Evolutionary conservation across 2,113 vertebrate species (phyloP).

Genomic region (Stigmatopora nigra): DNA sequence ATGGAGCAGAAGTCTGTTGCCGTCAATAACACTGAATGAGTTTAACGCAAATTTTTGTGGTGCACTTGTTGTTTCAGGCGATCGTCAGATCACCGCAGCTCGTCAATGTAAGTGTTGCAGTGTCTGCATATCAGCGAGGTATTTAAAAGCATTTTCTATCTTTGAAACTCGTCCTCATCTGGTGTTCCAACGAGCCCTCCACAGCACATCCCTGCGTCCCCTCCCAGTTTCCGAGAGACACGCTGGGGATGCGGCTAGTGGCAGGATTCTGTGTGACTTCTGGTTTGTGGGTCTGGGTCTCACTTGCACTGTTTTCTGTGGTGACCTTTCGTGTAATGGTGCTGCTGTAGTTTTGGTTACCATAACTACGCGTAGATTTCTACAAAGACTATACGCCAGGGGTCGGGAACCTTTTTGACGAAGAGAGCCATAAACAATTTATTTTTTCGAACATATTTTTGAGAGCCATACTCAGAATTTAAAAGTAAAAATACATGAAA

Average conservation of each 20-base stretch:
- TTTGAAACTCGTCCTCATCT: conserved; percentile 10
- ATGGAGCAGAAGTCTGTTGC: not conserved
- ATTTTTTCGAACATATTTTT: too few species aligned
- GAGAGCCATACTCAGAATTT: too few species aligned
- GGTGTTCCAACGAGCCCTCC: conserved; percentile 9
- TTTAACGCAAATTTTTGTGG: conserved; percentile 30
- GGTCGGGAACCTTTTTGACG: too few species aligned
- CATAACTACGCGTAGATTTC: not conserved
- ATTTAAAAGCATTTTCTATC: conserved; percentile 44
- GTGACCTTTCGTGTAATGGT: not conserved
- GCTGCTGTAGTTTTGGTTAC: not conserved
- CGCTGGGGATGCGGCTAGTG: conserved; percentile 48
- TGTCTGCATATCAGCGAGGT: conserved; percentile 71
- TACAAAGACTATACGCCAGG: not conserved
- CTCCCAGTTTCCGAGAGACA: conserved; percentile 24
- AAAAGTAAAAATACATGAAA: too few species aligned
- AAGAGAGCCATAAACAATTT: too few species aligned
- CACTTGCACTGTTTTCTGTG: not conserved
- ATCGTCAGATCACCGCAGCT: conserved; percentile 35
- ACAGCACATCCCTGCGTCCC: conserved; percentile 42
- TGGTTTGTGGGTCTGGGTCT: not conserved
- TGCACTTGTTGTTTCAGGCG: conserved; percentile 57
- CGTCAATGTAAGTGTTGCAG: conserved; percentile 68
- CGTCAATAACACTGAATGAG: conserved; percentile 40
- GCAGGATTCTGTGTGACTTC: conserved; percentile 34